Conservation (phyloP, 2,113 vertebrate species). For the Hydropotes inermis region DNA sequence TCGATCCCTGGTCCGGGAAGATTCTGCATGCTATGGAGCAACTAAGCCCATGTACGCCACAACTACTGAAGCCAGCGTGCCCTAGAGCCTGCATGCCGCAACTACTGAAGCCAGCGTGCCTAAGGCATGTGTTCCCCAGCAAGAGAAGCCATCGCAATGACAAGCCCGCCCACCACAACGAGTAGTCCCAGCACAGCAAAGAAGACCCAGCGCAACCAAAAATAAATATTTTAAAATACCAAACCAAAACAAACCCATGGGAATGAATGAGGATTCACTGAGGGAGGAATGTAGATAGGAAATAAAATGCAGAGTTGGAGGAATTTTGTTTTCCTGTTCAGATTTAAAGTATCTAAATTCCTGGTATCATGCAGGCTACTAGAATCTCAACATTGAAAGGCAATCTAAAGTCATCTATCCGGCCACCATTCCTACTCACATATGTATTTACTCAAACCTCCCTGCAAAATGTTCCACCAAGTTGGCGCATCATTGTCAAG, state of each 20-base stretch:
- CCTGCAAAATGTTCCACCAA: background rate
- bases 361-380: background rate
- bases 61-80: background rate
- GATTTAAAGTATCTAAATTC: background rate
- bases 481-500: background rate
- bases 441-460: background rate
- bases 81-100: too few species aligned
- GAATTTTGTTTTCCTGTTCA: background rate
- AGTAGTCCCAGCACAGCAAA: background rate
- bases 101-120: background rate
- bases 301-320: background rate
- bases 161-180: background rate
- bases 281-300: background rate
- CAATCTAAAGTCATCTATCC: background rate
- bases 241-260: background rate
- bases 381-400: background rate
- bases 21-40: background rate
- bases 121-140: background rate
- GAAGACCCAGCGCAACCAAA: fast-evolving
- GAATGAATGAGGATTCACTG: background rate
- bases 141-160: background rate
- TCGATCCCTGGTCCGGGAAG: background rate
- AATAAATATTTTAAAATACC: background rate
- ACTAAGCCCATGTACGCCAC: background rate
- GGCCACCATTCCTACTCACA: background rate